These are phyloP conservation scores for Girardinichthys multiradiatus DNA, from an alignment of 2,113 vertebrate genomes.

Conservation along the genomic window DNA sequence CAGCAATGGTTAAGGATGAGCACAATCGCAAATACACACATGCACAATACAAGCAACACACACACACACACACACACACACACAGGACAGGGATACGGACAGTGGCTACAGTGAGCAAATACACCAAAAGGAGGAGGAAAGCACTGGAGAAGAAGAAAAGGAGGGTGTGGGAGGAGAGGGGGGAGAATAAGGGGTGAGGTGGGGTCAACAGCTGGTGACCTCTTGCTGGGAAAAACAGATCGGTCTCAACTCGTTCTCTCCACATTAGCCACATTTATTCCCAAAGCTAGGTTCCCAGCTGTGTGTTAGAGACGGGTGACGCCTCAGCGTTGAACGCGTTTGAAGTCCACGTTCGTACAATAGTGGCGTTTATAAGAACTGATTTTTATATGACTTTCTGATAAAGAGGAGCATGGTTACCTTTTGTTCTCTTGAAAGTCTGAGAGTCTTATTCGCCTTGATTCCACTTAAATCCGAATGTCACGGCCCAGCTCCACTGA, in stretches of 20 bases:
- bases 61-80: slow-evolving; percentile 44
- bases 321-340: slow-evolving; percentile 27
- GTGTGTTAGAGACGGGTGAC: slow-evolving; percentile 57
- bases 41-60: slow-evolving; percentile 45
- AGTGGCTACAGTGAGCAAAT: slow-evolving; percentile 69
- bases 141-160: slow-evolving; percentile 17
- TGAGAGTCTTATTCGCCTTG: slow-evolving; percentile 25
- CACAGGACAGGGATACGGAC: slow-evolving; percentile 48
- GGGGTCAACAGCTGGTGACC: slow-evolving; percentile 83
- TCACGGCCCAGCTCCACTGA: slow-evolving; percentile 48
- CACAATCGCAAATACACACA: slow-evolving; percentile 35
- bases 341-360: slow-evolving; percentile 63
- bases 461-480: slow-evolving; percentile 67
- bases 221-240: slow-evolving; percentile 77
- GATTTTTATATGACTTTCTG: slow-evolving; percentile 55
- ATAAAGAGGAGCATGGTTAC: slow-evolving; percentile 38
- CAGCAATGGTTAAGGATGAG: slow-evolving; percentile 77
- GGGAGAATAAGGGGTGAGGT: slow-evolving; percentile 50
- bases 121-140: slow-evolving; percentile 23
- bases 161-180: slow-evolving; percentile 2
- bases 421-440: slow-evolving; percentile 58
- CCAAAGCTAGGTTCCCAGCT: slow-evolving; percentile 65
- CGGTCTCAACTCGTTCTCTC: slow-evolving; percentile 65
- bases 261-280: slow-evolving; percentile 41
- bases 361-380: slow-evolving; percentile 62